phyloP scores from a whole-genome alignment of 1,140 invertebrate genomes.

The Aporrectodea caliginosa region DNA sequence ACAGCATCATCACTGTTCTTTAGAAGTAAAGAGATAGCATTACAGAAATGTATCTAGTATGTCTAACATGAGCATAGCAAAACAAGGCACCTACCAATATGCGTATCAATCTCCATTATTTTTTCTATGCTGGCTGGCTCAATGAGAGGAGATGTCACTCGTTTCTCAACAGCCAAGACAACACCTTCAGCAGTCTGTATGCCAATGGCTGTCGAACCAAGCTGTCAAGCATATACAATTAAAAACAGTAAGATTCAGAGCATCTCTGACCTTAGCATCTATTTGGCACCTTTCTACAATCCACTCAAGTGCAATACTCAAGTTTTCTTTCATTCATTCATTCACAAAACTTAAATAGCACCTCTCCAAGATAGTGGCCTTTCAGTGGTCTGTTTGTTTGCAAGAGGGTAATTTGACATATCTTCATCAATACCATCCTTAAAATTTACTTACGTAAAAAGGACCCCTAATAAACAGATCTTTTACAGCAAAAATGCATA shows the following conservation, averaged over 20 bases:
- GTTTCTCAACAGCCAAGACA: conserved; percentile 94
- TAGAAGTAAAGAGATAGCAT: too few species aligned
- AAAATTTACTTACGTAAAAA: too few species aligned
- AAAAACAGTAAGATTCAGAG: background rate
- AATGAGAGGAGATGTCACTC: conserved; percentile 94
- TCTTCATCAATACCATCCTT: too few species aligned
- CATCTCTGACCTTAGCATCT: too few species aligned
- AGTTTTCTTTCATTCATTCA: background rate
- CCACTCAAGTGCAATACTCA: background rate
- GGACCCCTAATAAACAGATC: too few species aligned
- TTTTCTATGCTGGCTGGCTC: conserved; percentile 95
- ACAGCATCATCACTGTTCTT: too few species aligned
- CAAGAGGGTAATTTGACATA: too few species aligned
- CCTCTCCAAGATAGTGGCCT: background rate
- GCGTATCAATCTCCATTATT: conserved; percentile 87
- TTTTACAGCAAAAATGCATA: too few species aligned
- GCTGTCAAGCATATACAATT: conserved; percentile 48
- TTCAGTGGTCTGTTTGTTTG: too few species aligned
- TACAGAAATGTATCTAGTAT: too few species aligned
- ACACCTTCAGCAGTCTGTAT: conserved; percentile 92
- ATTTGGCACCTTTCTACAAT: background rate
- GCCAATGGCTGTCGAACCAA: conserved; percentile 97
- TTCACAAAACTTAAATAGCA: background rate
- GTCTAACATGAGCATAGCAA: too few species aligned
- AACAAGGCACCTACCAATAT: conserved; percentile 85